Evolutionary conservation across 92 coral and sea anemone genomes (phyloP), one percentile per base, ranked within the genome.

Genomic region (Palythoa grandiflora): DNA sequence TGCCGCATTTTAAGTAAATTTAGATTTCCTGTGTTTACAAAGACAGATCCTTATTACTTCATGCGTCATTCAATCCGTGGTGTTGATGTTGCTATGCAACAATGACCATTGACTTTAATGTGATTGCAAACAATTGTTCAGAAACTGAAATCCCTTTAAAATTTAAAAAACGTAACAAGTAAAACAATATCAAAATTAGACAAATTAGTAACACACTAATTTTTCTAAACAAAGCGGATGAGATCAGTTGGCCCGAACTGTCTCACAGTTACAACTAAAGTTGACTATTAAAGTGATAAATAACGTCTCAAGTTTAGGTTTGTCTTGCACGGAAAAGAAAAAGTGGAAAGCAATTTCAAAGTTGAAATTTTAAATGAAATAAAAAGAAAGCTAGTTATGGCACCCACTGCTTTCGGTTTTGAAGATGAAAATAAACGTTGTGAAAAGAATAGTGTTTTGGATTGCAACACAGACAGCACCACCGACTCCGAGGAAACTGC

Each of bases 21-120:
- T 54, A 77, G 13, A 80, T n/a, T 44, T 68, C 75, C 86, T 65
- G 13, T 66, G 75, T 80, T 35, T 40, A 44, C 85, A 20, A 63
- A 63, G 61, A 1, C 15, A 20, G 5, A 12, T 28, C 38, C 38
- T 44, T 14, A 19, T 3, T 14, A 57, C 16, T 38, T 77, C 52
- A 68, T 77, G 21, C 38, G 50, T 14, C 11, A 51, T 63, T 80
- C 38, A 38, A 36, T 16, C 59, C 5, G 17, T 57, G 47, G 5
- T 65, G 86, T 65, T 66, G 57, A 66, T 19, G 73, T 81, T 81
- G 86, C 75, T 35, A 65, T 3, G 86, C 86, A 65, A 81, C 86
- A 81, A 21, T 17, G 6, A 17, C 20, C 48, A 76, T 51, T 51
- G 57, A 7, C 38, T 48, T 3, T 57, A 19, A 63, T 63, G 35